A percentile compares a stretch with the other conserved stretches of the same genome.
phyloP scores from a whole-genome alignment of 1,140 invertebrate genomes.

The Samia ricini region DNA sequence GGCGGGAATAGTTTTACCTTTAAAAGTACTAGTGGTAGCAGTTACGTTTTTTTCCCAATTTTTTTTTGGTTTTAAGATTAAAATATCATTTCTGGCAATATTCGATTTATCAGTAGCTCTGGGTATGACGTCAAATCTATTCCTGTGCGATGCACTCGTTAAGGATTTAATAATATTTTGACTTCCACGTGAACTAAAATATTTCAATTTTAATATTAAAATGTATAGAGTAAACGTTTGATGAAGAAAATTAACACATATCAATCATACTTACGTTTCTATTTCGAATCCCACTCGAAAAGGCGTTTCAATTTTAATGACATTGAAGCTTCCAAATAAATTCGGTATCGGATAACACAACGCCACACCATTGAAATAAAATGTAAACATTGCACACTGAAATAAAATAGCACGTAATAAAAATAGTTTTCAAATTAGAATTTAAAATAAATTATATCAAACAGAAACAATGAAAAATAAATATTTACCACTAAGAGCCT shows the following conservation, averaged over 20 bases:
- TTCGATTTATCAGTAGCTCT: not conserved
- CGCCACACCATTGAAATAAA: not conserved
- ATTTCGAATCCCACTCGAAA: not conserved
- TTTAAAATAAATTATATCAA: not conserved
- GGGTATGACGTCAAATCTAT: not conserved
- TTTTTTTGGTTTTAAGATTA: not conserved
- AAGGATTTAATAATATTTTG: not conserved
- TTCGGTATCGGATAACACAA: not conserved
- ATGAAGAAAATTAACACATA: not conserved
- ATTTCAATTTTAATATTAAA: not conserved
- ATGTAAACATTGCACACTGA: not conserved
- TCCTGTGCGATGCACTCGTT: not conserved
- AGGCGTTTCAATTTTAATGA: not conserved
- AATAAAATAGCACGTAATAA: not conserved
- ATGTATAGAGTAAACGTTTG: not conserved
- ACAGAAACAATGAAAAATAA: not conserved
- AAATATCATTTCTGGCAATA: not conserved
- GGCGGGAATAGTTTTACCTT: not conserved
- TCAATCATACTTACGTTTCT: not conserved
- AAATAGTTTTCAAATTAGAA: not conserved
- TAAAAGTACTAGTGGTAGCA: not conserved
- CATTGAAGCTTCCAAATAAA: not conserved
- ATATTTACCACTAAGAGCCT: constrained; percentile 2
- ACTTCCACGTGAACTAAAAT: not conserved
- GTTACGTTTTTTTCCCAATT: not conserved